phyloP scores from a whole-genome alignment of 2,113 vertebrate genomes.

The Cyrtonyx montezumae region DNA sequence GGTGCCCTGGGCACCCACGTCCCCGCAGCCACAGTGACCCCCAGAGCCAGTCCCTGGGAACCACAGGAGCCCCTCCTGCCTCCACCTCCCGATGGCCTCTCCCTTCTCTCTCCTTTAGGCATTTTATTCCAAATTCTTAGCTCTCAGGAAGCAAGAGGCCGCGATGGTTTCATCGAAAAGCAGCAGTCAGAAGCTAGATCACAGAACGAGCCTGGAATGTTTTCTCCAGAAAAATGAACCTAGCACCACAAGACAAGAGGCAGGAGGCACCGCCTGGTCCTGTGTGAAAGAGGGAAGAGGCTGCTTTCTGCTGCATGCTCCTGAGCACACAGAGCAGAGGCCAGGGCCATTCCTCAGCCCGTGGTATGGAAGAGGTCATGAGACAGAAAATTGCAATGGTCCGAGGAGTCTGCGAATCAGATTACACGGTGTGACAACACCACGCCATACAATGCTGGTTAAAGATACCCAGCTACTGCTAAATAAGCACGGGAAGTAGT shows the following conservation, averaged over 20 bases:
- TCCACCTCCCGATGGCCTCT: not conserved
- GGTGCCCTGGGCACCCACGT: not conserved
- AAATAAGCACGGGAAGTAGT: conserved; percentile 22
- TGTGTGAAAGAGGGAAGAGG: not conserved
- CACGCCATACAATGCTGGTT: not conserved
- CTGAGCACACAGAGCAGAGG: not conserved
- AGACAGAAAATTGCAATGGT: not conserved
- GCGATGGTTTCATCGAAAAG: not conserved
- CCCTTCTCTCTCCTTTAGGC: not conserved
- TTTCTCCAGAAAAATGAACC: not conserved
- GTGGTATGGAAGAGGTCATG: not conserved
- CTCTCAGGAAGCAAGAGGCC: not conserved
- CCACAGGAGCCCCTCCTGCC: not conserved
- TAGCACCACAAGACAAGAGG: not conserved
- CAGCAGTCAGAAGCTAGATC: not conserved
- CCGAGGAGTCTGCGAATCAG: not conserved
- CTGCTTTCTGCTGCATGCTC: not conserved
- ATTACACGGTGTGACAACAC: conserved; percentile 3
- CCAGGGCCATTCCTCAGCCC: not conserved
- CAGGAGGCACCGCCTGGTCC: not conserved
- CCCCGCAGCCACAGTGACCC: not conserved
- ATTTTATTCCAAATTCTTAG: not conserved
- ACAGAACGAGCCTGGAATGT: not conserved
- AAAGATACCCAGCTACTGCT: conserved; percentile 34
- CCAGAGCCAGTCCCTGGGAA: not conserved